Conservation (phyloP, 1,140 invertebrate genomes). For the Drosophila oshimai region DNA sequence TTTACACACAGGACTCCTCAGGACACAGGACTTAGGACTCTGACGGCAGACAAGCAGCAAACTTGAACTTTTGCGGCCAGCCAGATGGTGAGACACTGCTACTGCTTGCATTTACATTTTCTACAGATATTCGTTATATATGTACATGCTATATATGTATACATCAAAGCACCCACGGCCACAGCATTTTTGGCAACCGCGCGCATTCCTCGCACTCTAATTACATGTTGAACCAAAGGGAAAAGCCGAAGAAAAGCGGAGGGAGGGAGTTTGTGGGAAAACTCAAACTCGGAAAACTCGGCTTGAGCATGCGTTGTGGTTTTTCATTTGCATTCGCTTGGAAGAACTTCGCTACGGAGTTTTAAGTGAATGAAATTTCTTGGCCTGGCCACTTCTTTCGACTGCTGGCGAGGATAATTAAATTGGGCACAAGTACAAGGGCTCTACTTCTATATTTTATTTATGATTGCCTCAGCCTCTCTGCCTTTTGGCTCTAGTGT, state of each 20-base stretch:
- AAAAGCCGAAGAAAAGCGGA: neutral
- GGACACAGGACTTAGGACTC: slow-evolving; percentile 53
- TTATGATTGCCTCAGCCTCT: slow-evolving; percentile 55
- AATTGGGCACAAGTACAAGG: slow-evolving; percentile 44
- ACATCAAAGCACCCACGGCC: slow-evolving; percentile 68
- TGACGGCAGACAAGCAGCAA: slow-evolving; percentile 67
- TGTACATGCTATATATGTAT: slow-evolving; percentile 1
- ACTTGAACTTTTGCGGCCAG: slow-evolving; percentile 76
- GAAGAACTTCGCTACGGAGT: slow-evolving; percentile 60
- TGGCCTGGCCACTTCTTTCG: slow-evolving; percentile 32
- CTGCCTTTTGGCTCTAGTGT: slow-evolving; percentile 33
- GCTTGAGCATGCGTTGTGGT: slow-evolving; percentile 76
- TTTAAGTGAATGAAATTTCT: slow-evolving; percentile 77
- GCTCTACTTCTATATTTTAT: slow-evolving; percentile 58
- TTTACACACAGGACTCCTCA: slow-evolving; percentile 74
- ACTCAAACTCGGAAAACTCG: slow-evolving; percentile 67
- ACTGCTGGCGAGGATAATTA: slow-evolving; percentile 55
- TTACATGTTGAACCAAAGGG: slow-evolving; percentile 71
- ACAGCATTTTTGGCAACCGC: slow-evolving; percentile 76
- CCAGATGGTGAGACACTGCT: slow-evolving; percentile 42
- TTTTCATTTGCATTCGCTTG: slow-evolving; percentile 75
- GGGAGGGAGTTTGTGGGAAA: slow-evolving; percentile 7
- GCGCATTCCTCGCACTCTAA: slow-evolving; percentile 65
- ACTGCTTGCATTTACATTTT: slow-evolving; percentile 47
- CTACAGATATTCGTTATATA: slow-evolving; percentile 3